A percentile compares a stretch with the other conserved stretches of the same genome.
Conservation (phyloP, 2,888 invertebrate species). For the Rhingia campestris region DNA sequence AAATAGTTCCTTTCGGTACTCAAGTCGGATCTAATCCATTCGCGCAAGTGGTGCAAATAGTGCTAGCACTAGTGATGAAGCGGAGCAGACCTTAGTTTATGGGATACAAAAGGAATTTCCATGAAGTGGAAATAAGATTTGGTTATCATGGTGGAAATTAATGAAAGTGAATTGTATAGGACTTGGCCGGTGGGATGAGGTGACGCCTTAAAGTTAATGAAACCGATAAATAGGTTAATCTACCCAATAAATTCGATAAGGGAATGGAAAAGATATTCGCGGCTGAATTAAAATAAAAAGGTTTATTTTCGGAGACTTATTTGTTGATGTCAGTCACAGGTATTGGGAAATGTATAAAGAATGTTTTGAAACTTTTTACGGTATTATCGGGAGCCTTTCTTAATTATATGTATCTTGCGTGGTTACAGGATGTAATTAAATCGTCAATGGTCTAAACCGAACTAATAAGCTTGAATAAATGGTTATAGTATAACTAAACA, state of each 20-base stretch:
- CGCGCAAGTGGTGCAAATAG: constrained; percentile 61
- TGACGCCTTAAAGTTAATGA: constrained; percentile 63
- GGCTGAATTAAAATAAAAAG: neutral
- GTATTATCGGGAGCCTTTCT: too few species aligned
- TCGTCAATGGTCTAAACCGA: too few species aligned
- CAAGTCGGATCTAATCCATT: constrained; percentile 72
- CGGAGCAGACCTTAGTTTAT: constrained; percentile 42
- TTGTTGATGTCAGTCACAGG: too few species aligned
- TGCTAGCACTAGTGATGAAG: constrained; percentile 15
- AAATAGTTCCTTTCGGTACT: constrained; percentile 74
- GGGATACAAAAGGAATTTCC: constrained; percentile 67
- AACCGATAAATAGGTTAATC: constrained; percentile 41
- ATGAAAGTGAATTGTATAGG: constrained; percentile 60
- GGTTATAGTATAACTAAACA: too few species aligned
- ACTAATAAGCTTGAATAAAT: too few species aligned
- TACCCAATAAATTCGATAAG: constrained; percentile 8
- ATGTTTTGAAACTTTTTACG: too few species aligned
- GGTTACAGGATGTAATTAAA: too few species aligned
- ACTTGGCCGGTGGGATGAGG: neutral
- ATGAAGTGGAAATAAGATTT: constrained; percentile 71
- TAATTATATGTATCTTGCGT: too few species aligned
- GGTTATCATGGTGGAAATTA: constrained; percentile 69
- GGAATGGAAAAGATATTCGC: neutral
- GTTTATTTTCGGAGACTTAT: neutral
- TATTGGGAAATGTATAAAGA: too few species aligned